A percentile compares a stretch with the other conserved stretches of the same genome.
Evolutionary conservation across 2,797 vertebrate genomes (phyloP).

Genomic region (Diceros bicornis): DNA sequence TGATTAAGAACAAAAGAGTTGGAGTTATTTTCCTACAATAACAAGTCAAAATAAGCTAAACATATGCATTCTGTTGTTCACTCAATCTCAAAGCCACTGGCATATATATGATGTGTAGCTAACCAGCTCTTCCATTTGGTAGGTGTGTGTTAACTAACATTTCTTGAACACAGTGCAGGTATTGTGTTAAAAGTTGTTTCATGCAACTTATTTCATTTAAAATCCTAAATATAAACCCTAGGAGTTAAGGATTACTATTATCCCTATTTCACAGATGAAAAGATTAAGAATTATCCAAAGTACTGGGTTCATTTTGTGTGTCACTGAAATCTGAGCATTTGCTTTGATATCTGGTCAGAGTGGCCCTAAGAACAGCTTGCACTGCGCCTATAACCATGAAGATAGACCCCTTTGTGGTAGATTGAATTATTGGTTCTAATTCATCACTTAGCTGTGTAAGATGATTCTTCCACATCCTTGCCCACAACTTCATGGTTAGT

Average conservation of each 20-base stretch:
- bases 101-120: neutral
- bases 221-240: slow-evolving; percentile 5
- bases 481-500: neutral
- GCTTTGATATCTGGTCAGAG: neutral
- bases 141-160: neutral
- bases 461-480: neutral
- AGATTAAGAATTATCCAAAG: neutral
- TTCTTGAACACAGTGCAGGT: neutral
- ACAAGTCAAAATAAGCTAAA: neutral
- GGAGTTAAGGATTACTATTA: neutral
- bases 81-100: neutral
- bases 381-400: neutral
- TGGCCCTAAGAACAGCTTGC: neutral
- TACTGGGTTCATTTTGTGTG: neutral
- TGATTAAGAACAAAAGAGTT: neutral
- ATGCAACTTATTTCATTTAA: neutral
- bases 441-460: neutral
- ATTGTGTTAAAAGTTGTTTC: neutral
- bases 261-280: neutral
- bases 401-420: neutral
- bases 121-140: neutral
- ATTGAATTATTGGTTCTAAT: neutral
- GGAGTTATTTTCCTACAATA: neutral
- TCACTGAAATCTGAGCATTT: neutral
- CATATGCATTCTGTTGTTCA: neutral